Base-by-base conservation (phyloP, 2,888 invertebrate species). In the Athripsodes cinereus region DNA sequence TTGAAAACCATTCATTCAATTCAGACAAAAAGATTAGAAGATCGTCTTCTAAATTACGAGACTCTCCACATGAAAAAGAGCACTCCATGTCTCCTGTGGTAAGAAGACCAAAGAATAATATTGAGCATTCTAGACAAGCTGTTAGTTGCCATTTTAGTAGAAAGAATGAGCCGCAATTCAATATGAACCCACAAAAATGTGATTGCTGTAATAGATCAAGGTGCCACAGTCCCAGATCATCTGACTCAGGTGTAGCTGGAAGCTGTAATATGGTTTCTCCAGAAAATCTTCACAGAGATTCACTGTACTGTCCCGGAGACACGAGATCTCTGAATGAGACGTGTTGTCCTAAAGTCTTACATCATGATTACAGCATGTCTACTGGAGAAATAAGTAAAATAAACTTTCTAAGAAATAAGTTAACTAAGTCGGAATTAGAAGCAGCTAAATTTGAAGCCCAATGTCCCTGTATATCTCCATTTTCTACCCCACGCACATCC, bases 211-310 rank as follows among this genome's bases (percentile, higher is more conserved):
- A 81, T 65, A 77, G 79, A 65, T 84, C 83, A 0, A 71, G 81
- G 64, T 85, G 83, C 63, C 83, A 82, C 40, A 88, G 88, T 71
- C 86, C 86, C 0, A 77, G 88, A 62, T 88, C 87, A 6, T 91
- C 92, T 16, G 89, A 90, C 70, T 92, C 91, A 0, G 92, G 92
- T 21, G 88, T 92, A 74, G 92, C 90, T 1, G 92, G 91, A 22
- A 90, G 90, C 72, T 89, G 86, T 68, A 85, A 85, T 57, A 76
- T 88, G 60, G 82, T 87, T 3, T 87, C 88, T 1, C 87, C 88
- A 0, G 87, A 87, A 71, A 76, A 84, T n/a, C 71, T 72, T 18
- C 62, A 69, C 57, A 65, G 68, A 54, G 68, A 68, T 60, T 72
- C 74, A 3, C 65, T 71, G 35, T 71, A 73, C 64, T 66, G 73